Conservation (phyloP, 1,140 invertebrate genomes). For the Copidosoma floridanum region DNA sequence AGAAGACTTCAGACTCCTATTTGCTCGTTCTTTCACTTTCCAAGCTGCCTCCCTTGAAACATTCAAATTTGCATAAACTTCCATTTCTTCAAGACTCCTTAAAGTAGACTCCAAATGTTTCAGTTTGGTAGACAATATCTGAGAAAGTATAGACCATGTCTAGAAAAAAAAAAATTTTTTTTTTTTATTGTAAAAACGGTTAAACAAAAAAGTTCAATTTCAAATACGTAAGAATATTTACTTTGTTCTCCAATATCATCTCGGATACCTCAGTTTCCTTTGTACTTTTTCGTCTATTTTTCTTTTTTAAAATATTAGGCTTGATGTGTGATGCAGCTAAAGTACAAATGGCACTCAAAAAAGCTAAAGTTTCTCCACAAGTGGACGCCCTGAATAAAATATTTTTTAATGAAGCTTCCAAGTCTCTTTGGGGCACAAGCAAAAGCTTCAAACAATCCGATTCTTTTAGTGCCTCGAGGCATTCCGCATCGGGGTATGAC, state of each 20-base stretch:
- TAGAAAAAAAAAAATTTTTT: slow-evolving; percentile 26
- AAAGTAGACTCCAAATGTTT: slow-evolving; percentile 42
- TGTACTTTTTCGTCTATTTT: slow-evolving; percentile 48
- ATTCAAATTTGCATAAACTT: slow-evolving; percentile 39
- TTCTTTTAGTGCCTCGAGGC: slow-evolving; percentile 38
- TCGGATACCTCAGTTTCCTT: slow-evolving; percentile 39
- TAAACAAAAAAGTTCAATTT: neutral
- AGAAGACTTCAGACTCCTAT: no score
- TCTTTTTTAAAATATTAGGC: slow-evolving; percentile 40
- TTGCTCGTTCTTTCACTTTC: slow-evolving; percentile 36
- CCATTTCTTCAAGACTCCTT: slow-evolving; percentile 43
- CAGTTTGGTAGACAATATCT: slow-evolving; percentile 41
- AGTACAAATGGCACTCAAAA: slow-evolving; percentile 48
- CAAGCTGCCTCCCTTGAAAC: slow-evolving; percentile 32
- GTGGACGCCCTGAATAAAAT: slow-evolving; percentile 50
- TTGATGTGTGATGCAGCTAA: slow-evolving; percentile 37
- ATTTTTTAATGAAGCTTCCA: slow-evolving; percentile 45
- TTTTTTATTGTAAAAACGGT: no score
- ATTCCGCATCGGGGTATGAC: slow-evolving; percentile 41
- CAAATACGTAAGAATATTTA: slow-evolving; percentile 10
- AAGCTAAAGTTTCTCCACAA: slow-evolving; percentile 51
- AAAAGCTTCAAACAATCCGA: slow-evolving; percentile 40
- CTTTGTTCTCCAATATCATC: slow-evolving; percentile 39
- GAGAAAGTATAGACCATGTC: slow-evolving; percentile 45
- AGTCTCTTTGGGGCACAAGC: slow-evolving; percentile 38